These are phyloP conservation scores for Pterostichus madidus DNA, from an alignment of 2,888 invertebrate species.

Conservation along the genomic window DNA sequence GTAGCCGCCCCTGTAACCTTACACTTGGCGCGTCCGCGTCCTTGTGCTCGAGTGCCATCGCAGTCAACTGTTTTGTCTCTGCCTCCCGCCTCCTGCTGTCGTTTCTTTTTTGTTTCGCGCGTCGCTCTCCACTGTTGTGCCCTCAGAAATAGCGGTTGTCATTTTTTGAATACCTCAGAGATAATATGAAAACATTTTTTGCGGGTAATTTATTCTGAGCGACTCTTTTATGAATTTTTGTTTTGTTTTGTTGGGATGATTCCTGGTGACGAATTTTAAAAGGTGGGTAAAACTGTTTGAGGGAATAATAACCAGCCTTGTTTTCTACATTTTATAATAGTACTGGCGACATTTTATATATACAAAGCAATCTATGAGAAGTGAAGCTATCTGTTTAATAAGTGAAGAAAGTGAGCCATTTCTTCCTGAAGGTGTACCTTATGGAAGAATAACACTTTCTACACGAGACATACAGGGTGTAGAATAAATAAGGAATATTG, in stretches of 20 bases:
- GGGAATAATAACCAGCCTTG: not conserved
- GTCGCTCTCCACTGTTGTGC: slow-evolving; percentile 31
- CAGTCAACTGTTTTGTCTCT: slow-evolving; percentile 63
- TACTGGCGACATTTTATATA: not conserved
- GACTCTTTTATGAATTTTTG: slow-evolving; percentile 63
- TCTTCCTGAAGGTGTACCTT: too few species aligned
- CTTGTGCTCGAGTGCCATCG: slow-evolving; percentile 59
- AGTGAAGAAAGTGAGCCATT: too few species aligned
- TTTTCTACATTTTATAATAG: slow-evolving; percentile 5
- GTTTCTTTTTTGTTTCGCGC: slow-evolving; percentile 52
- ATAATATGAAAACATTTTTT: slow-evolving; percentile 67
- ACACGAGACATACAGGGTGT: too few species aligned
- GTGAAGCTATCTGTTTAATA: too few species aligned
- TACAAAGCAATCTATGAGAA: too few species aligned
- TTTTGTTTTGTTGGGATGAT: slow-evolving; percentile 48
- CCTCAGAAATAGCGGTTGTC: slow-evolving; percentile 58
- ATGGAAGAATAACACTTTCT: too few species aligned
- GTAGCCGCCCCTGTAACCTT: slow-evolving; percentile 35
- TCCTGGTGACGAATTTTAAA: slow-evolving; percentile 46
- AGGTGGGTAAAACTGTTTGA: slow-evolving; percentile 26
- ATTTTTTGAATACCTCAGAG: slow-evolving; percentile 62
- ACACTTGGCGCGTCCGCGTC: slow-evolving; percentile 53
- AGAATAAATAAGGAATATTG: too few species aligned
- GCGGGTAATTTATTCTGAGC: slow-evolving; percentile 63
- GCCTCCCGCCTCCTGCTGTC: not conserved